phyloP scores from a whole-genome alignment of 92 coral and sea anemone species.

The Umimayanthus chanpuru region DNA sequence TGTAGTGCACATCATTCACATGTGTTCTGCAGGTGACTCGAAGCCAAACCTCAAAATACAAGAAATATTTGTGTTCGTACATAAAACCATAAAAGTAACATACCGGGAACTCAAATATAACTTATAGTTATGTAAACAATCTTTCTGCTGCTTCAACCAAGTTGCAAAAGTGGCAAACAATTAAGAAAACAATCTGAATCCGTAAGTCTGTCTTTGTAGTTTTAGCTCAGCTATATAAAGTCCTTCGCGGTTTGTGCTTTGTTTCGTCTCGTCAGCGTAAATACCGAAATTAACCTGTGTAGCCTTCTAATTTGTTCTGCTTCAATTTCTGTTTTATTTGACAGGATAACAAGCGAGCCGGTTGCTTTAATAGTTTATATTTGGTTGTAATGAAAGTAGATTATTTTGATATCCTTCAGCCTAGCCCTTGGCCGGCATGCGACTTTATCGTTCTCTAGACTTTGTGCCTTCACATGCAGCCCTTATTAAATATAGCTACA shows the following conservation, averaged over 20 bases:
- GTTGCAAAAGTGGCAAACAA: too few species aligned
- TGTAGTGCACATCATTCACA: background rate
- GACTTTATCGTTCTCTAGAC: background rate
- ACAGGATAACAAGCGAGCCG: background rate
- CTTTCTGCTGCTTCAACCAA: background rate
- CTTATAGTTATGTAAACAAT: background rate
- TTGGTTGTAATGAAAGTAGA: slow-evolving; percentile 3
- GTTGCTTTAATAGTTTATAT: background rate
- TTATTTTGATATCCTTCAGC: background rate
- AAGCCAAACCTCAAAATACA: background rate
- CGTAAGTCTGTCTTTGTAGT: background rate
- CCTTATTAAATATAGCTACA: background rate
- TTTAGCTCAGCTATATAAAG: background rate
- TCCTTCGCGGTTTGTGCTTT: background rate
- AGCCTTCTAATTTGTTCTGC: background rate
- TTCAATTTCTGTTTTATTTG: slow-evolving; percentile 17
- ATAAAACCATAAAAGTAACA: too few species aligned
- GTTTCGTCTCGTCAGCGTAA: background rate
- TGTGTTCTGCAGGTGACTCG: background rate
- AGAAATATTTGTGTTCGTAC: background rate
- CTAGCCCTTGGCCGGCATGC: slow-evolving; percentile 7
- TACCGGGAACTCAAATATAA: background rate
- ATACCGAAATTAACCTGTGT: background rate
- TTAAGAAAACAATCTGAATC: background rate
- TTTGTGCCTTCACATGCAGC: background rate